Base-by-base conservation (phyloP, 2,797 vertebrate species). In the Scolopax rusticola region DNA sequence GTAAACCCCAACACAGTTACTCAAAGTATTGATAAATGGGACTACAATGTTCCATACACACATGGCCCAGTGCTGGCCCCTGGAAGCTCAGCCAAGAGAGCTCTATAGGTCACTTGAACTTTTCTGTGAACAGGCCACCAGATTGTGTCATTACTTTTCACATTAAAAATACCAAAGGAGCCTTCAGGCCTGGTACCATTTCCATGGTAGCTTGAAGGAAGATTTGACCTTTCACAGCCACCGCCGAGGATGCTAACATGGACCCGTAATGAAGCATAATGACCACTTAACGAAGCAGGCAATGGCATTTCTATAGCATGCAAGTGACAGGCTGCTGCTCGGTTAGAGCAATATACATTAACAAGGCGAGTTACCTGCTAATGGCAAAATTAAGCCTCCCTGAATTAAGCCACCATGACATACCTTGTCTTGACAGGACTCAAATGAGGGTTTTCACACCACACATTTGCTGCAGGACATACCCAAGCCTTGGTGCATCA, bases 31-130 rank as follows among this genome's bases (percentile, higher is more conserved):
- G 5, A 24, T 36, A 41, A 68, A 33, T 33, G 14, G 60, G 83
- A 48, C 12, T 24, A 8, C 15, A 30, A 32, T 1, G 11, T 32
- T 28, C 12, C 17, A 15, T 7, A 56, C 14, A 8, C 2, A 3
- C 21, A 8, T 1, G 54, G 7, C 47, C 19, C n/a, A 2, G 2
- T 0, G 0, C 25, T 47, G 24, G 9, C 15, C n/a, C 28, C 54
- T 47, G 53, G 45, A 69, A 76, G 9, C 50, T 48, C 27, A 57
- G 40, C 18, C 67, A 53, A 68, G 50, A 53, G 36, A 76, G 15
- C 9, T 33, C 23, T 17, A 18, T 11, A 6, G 60, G 33, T 48
- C 54, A 45, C 2, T 61, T 41, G 4, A 50, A 20, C 20, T 24
- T 63, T 27, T n/a, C 3, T 4, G 30, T 38, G 36, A 43, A 25